phyloP scores from a whole-genome alignment of 2,888 invertebrate species.

The Allacma fusca region DNA sequence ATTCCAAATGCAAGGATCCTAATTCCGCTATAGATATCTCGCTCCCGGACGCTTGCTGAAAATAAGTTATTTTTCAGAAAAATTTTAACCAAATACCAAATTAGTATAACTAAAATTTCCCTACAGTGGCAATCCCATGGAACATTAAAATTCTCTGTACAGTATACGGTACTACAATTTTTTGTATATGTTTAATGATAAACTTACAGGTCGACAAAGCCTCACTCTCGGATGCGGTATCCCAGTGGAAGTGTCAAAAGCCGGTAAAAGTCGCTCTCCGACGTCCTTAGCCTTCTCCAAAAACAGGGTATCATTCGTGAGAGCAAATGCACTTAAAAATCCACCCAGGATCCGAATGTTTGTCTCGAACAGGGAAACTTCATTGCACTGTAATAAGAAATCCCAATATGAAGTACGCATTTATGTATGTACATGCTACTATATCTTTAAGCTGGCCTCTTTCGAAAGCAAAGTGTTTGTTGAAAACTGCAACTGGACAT shows the following conservation, averaged over 20 bases:
- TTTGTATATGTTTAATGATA: too few relatives aligned
- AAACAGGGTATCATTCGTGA: conserved; percentile 93
- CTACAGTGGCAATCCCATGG: neutral
- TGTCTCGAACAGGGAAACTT: conserved; percentile 94
- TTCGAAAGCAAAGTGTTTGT: too few relatives aligned
- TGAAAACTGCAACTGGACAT: too few relatives aligned
- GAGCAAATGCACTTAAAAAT: conserved; percentile 86
- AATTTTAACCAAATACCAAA: neutral
- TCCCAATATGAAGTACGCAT: neutral
- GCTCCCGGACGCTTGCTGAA: neutral
- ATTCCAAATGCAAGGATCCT: conserved; percentile 96
- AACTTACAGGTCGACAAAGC: neutral
- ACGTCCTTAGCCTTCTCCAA: conserved; percentile 89
- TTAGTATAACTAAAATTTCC: too few relatives aligned
- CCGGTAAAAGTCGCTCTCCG: conserved; percentile 91
- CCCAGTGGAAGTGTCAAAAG: conserved; percentile 96
- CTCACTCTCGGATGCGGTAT: conserved; percentile 71
- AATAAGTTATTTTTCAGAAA: neutral
- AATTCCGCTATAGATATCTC: conserved; percentile 87
- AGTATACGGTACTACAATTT: too few relatives aligned
- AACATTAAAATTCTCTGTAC: neutral
- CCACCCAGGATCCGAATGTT: conserved; percentile 70
- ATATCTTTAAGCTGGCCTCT: too few relatives aligned
- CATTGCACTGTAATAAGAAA: conserved; percentile 21
- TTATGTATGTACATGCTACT: too few relatives aligned